Evolutionary conservation across 2,113 vertebrate species (phyloP).

Genomic region (Nyctereutes procyonoides): DNA sequence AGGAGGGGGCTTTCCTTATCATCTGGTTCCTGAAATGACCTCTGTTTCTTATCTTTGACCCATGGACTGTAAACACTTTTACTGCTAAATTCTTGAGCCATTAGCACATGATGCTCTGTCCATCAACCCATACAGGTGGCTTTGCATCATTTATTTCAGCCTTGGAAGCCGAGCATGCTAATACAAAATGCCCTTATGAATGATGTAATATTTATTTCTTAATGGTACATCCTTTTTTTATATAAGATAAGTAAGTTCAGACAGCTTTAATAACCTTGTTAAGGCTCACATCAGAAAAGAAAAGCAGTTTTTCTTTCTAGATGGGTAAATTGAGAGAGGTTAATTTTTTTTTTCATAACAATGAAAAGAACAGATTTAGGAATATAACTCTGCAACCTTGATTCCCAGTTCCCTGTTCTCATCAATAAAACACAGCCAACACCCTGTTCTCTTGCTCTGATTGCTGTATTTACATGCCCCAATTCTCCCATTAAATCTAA

Average conservation of each 20-base stretch:
- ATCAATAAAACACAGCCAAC: slow-evolving; percentile 67
- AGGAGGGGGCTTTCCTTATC: neutral
- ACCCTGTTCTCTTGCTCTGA: slow-evolving; percentile 57
- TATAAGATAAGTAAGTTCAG: neutral
- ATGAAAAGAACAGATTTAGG: neutral
- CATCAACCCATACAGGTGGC: neutral
- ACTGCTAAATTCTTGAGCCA: neutral
- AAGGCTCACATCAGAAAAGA: slow-evolving; percentile 7
- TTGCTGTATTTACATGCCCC: slow-evolving; percentile 68
- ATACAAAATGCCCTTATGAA: neutral
- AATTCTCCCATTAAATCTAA: slow-evolving; percentile 73
- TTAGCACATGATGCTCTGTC: neutral
- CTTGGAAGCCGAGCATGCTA: neutral
- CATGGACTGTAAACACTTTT: neutral
- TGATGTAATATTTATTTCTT: neutral
- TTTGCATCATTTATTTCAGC: slow-evolving; percentile 10
- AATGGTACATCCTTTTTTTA: neutral
- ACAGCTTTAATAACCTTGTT: neutral
- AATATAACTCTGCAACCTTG: neutral
- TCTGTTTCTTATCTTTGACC: neutral
- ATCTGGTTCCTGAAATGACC: neutral
- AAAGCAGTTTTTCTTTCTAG: slow-evolving; percentile 50
- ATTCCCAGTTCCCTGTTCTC: slow-evolving; percentile 53
- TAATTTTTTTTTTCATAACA: neutral
- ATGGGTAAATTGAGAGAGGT: slow-evolving; percentile 45